Evolutionary conservation across 2,888 invertebrate species (phyloP).

Genomic region (Hydropsyche betteni): DNA sequence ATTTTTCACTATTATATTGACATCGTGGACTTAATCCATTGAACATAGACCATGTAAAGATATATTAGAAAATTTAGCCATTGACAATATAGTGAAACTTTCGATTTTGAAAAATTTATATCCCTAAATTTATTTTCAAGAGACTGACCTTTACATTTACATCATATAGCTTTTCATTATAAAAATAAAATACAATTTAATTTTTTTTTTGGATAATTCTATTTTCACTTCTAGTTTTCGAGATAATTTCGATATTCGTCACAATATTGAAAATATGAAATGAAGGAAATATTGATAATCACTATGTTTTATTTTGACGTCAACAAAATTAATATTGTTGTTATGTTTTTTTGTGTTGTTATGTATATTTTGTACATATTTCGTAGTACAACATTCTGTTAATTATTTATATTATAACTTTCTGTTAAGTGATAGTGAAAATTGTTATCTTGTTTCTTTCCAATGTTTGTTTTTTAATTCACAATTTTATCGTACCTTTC

Average conservation of each 20-base stretch:
- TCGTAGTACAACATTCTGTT: conserved; percentile 6
- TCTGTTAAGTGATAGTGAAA: conserved; percentile 4
- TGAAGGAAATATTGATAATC: too few relatives aligned
- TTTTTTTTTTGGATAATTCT: not conserved
- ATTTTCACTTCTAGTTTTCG: too few relatives aligned
- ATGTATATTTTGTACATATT: conserved; percentile 3
- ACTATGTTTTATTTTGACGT: not conserved
- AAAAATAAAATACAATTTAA: not conserved
- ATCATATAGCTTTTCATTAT: not conserved
- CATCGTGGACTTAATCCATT: too few relatives aligned
- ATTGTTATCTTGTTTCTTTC: conserved; percentile 10
- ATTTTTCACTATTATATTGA: too few relatives aligned
- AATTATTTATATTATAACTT: not conserved
- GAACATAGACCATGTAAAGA: too few relatives aligned
- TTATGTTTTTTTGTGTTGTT: not conserved
- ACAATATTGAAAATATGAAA: too few relatives aligned
- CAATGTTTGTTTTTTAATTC: not conserved
- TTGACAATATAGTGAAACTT: too few relatives aligned
- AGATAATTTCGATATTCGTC: too few relatives aligned
- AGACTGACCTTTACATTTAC: conserved; percentile 14
- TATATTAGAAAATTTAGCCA: too few relatives aligned
- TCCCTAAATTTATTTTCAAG: conserved; percentile 1
- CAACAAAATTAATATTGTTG: not conserved
- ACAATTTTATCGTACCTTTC: too few relatives aligned
- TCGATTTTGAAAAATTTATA: conserved; percentile 1